Evolutionary conservation across 2,888 invertebrate species (phyloP).

Genomic region (Augiades crinisus): DNA sequence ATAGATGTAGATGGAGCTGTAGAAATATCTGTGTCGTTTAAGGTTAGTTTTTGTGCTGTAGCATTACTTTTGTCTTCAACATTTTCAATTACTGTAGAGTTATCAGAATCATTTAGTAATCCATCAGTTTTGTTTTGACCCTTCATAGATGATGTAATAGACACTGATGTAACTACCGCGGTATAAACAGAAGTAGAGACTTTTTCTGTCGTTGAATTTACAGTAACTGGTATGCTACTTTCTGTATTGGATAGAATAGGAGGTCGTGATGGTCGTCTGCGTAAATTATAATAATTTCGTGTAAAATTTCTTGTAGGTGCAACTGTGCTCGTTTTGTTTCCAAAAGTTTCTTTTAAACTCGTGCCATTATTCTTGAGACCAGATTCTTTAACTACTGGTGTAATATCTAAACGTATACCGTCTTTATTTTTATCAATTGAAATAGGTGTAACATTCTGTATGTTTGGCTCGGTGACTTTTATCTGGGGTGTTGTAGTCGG

Average conservation of each 20-base stretch:
- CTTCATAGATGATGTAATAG: conserved; percentile 76
- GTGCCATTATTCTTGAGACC: conserved; percentile 37
- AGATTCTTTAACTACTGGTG: conserved; percentile 37
- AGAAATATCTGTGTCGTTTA: conserved; percentile 51
- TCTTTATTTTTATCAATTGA: conserved; percentile 47
- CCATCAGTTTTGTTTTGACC: conserved; percentile 69
- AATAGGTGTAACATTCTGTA: conserved; percentile 48
- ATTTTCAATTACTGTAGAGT: conserved; percentile 45
- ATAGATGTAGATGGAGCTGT: conserved; percentile 37
- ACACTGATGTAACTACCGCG: conserved; percentile 77
- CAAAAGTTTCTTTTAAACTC: conserved; percentile 41
- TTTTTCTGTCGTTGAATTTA: conserved; percentile 68
- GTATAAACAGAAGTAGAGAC: conserved; percentile 74
- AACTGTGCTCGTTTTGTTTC: conserved; percentile 46
- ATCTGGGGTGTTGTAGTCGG: conserved; percentile 49
- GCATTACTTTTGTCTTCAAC: conserved; percentile 40
- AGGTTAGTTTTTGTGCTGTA: conserved; percentile 41
- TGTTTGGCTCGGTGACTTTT: conserved; percentile 56
- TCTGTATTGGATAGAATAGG: conserved; percentile 56
- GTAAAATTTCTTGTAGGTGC: conserved; percentile 58
- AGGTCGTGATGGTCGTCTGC: conserved; percentile 59
- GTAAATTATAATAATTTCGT: conserved; percentile 60
- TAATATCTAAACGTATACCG: conserved; percentile 40
- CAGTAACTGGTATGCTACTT: conserved; percentile 35
- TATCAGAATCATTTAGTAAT: conserved; percentile 44